A percentile compares a stretch with the other conserved stretches of the same genome.
These are phyloP conservation scores for Manis javanica DNA, from an alignment of 2,797 vertebrate species.

Conservation along the genomic window DNA sequence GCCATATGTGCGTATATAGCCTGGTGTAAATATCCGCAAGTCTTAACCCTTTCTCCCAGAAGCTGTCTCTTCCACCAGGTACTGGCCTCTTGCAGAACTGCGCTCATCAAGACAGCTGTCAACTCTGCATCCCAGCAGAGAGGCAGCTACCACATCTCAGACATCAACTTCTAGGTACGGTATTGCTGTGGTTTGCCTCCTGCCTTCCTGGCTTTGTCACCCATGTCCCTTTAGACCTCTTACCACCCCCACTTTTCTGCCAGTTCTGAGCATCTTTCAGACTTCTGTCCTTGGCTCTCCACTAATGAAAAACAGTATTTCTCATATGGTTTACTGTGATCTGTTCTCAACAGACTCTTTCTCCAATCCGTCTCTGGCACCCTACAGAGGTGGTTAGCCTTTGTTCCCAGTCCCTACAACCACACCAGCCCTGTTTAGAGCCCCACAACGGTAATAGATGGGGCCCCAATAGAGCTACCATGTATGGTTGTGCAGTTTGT, in stretches of 20 bases:
- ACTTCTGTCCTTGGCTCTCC: neutral
- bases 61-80: neutral
- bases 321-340: neutral
- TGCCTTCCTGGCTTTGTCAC: neutral
- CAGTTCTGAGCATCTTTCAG: neutral
- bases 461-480: neutral
- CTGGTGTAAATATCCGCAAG: neutral
- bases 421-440: neutral
- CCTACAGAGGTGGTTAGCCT: neutral
- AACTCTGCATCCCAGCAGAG: neutral
- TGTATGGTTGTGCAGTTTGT: neutral
- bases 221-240: neutral
- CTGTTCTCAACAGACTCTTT: neutral
- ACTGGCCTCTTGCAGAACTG: neutral
- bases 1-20: neutral
- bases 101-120: accelerated
- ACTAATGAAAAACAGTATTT: neutral
- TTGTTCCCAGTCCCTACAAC: neutral
- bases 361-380: neutral
- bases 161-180: neutral
- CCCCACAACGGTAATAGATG: neutral
- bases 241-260: neutral
- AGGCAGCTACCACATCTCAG: neutral
- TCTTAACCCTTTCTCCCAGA: neutral
- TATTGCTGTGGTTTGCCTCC: neutral